Evolutionary conservation across 2,797 vertebrate genomes (phyloP), one percentile per base, ranked within the genome.

Genomic region (Esox lucius): DNA sequence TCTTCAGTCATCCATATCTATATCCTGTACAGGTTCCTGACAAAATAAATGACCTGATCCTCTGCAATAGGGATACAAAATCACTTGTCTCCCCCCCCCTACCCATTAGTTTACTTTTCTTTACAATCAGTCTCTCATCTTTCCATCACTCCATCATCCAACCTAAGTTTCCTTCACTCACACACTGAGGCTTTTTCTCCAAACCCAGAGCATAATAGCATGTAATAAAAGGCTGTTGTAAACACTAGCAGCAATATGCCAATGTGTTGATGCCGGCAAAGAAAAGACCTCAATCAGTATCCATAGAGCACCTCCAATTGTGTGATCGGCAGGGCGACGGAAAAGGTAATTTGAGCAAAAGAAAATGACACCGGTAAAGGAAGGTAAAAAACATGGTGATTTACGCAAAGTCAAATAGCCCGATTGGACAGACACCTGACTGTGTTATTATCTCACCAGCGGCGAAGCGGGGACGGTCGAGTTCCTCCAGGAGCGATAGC

Each of bases 371-470:
- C 87, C 83, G 80, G 83, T 84, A 87, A 82, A 77, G 78, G 78
- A 66, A 17, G 26, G 19, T 86, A 88, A 88, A 79, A 88, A 77
- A 74, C 90, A 92, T 87, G 87, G 90, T 92, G 91, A 93, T 95
- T 94, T 93, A 92, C 87, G 85, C 91, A 93, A 91, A 94, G 93
- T 90, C 89, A 92, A 93, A 94, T 94, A 89, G 92, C 89, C 88
- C 90, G 89, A 91, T 92, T 90, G 91, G 84, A 87, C 90, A 86
- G 88, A 91, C 86, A 89, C 91, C 92, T 93, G 90, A 79, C 93
- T 94, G 91, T 94, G 92, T 93, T 93, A 94, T 94, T 94, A 94
- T 94, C 92, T 94, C 92, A 93, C 85, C 84, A 90, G 88, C 91
- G 85, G 89, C 91, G 91, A 84, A 90, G 88, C 91, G 85, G 89